Evolutionary conservation across 2,797 vertebrate genomes (phyloP).

Genomic region (Iguana delicatissima): DNA sequence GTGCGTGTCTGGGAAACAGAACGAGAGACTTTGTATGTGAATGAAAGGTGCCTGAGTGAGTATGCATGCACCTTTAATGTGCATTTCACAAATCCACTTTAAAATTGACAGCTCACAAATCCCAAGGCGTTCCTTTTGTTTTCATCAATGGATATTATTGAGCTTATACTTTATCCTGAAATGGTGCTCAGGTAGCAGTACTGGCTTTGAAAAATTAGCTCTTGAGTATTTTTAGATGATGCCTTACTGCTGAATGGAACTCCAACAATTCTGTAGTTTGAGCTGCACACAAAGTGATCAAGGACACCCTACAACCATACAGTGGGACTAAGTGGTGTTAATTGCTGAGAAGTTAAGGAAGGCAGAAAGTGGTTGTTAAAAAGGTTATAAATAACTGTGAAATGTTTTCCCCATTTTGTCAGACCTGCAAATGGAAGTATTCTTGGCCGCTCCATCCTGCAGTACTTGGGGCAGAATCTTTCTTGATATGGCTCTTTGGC

Average conservation of each 20-base stretch:
- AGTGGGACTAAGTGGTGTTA: no score
- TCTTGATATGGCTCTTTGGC: no score
- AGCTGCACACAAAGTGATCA: no score
- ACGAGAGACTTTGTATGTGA: background rate
- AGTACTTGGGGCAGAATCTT: no score
- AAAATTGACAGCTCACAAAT: background rate
- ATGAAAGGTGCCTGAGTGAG: no score
- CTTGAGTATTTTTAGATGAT: background rate
- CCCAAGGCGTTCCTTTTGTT: background rate
- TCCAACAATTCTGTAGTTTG: no score
- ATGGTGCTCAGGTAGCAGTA: background rate
- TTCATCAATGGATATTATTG: background rate
- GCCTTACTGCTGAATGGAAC: background rate
- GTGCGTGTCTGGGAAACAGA: background rate
- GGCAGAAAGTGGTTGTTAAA: background rate
- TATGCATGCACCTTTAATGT: no score
- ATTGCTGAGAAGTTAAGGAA: no score
- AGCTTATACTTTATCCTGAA: background rate
- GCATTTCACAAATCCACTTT: no score
- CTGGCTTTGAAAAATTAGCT: background rate
- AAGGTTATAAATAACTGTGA: background rate
- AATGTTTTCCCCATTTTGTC: background rate
- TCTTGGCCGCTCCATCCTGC: no score
- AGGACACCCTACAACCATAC: background rate
- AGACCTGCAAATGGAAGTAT: background rate